These are phyloP conservation scores for Leptestheria dahalacensis DNA, from an alignment of 1,140 invertebrate species.

Conservation along the genomic window DNA sequence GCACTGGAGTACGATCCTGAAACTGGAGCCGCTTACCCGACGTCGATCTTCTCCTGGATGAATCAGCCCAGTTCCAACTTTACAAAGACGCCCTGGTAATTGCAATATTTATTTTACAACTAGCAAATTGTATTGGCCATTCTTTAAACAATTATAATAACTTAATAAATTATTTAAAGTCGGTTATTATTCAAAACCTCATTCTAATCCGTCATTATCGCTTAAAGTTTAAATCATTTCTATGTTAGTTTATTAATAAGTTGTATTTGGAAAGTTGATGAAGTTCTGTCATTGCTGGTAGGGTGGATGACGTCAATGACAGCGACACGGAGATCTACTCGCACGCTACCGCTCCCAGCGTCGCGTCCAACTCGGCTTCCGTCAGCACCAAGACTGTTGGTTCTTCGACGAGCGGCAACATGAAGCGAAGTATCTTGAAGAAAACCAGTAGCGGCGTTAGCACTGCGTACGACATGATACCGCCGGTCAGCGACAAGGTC, in stretches of 20 bases:
- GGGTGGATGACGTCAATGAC: background rate
- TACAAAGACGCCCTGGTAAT: no score
- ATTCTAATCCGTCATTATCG: no score
- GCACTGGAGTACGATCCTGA: background rate
- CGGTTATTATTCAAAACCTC: no score
- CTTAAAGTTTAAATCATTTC: no score
- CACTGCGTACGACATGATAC: background rate
- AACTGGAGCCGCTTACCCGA: background rate
- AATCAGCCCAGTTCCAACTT: background rate
- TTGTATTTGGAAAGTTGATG: no score
- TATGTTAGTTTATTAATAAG: no score
- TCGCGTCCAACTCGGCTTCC: background rate
- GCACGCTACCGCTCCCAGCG: background rate
- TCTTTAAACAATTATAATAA: no score
- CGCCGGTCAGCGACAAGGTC: background rate
- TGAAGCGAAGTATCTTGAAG: background rate
- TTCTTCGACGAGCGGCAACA: background rate
- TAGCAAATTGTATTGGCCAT: no score
- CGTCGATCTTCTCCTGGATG: background rate
- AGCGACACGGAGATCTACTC: background rate
- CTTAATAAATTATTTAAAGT: no score
- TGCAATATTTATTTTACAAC: no score
- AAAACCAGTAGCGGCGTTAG: background rate
- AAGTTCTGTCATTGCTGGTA: no score
- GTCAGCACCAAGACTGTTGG: background rate